Percentiles rank a stretch among this genome's conserved stretches.
Evolutionary conservation across 2,113 vertebrate genomes (phyloP).

Genomic region (Poeciliopsis retropinna): DNA sequence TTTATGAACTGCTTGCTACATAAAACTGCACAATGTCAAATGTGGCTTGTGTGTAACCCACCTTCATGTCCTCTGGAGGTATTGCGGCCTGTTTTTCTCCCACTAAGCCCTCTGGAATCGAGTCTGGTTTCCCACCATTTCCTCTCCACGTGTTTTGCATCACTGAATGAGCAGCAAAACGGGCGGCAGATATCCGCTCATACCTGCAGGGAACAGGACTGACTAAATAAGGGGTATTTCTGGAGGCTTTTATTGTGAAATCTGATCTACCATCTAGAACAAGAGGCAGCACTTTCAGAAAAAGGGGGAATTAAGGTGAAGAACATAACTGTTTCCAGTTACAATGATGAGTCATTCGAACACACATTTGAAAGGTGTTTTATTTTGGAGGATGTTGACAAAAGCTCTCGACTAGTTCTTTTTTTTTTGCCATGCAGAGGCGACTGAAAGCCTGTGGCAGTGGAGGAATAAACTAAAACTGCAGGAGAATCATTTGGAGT

Average conservation of each 20-base stretch:
- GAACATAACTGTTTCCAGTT: conserved; percentile 33
- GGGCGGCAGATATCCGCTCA: conserved; percentile 47
- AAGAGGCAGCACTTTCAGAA: conserved; percentile 26
- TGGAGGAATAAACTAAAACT: conserved; percentile 44
- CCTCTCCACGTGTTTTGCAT: conserved; percentile 74
- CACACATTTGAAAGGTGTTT: conserved; percentile 17
- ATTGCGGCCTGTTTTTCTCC: conserved; percentile 47
- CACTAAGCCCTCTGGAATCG: conserved; percentile 53
- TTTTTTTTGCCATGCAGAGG: not conserved
- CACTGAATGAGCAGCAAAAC: conserved; percentile 39
- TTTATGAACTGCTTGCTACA: conserved; percentile 42
- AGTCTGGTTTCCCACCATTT: conserved; percentile 70
- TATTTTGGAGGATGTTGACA: conserved; percentile 30
- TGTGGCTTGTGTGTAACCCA: conserved; percentile 59
- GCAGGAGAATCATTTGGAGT: conserved; percentile 29
- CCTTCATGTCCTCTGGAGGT: conserved; percentile 35
- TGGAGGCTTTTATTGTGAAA: conserved; percentile 40
- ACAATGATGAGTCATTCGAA: conserved; percentile 27
- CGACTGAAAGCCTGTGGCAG: conserved; percentile 17
- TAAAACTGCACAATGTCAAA: conserved; percentile 46
- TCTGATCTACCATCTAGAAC: conserved; percentile 10
- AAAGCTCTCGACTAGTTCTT: not conserved
- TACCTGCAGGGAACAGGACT: conserved; percentile 51
- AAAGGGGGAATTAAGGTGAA: conserved; percentile 7
- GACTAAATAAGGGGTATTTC: conserved; percentile 3